These are phyloP conservation scores for Choloepus didactylus DNA, from an alignment of 2,797 vertebrate species.

Conservation along the genomic window DNA sequence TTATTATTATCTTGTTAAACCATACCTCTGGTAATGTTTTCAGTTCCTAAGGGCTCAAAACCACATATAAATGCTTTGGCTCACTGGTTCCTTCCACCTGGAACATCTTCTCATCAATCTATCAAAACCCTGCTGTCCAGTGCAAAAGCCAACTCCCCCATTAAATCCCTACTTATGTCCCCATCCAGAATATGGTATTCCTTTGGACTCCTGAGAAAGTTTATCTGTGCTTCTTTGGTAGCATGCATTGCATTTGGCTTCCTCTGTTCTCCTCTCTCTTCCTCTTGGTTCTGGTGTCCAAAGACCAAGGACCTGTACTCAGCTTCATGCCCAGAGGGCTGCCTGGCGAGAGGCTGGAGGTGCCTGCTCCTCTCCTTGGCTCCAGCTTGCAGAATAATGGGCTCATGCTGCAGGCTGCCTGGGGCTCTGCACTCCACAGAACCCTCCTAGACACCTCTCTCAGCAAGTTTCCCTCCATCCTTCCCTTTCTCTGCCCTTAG, in stretches of 20 bases:
- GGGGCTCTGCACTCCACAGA: not conserved
- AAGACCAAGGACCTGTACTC: not conserved
- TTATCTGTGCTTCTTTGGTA: not conserved
- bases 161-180: not conserved
- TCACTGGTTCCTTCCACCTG: not conserved
- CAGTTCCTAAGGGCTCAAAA: not conserved
- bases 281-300: not conserved
- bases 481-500: not conserved
- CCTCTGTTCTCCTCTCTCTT: not conserved
- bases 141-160: not conserved
- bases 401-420: too few relatives aligned
- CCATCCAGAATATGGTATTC: not conserved
- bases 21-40: not conserved
- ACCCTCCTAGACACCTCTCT: not conserved
- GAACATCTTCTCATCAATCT: not conserved
- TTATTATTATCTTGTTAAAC: not conserved
- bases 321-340: not conserved
- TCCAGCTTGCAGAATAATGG: not conserved
- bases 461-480: not conserved
- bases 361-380: not conserved
- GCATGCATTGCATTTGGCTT: not conserved
- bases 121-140: not conserved
- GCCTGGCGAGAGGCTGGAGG: not conserved
- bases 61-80: not conserved
- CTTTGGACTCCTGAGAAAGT: not conserved